A percentile compares a stretch with the other conserved stretches of the same genome.
These are phyloP conservation scores for Myripristis jacobus DNA, from an alignment of 2,797 vertebrate species.

Conservation along the genomic window DNA sequence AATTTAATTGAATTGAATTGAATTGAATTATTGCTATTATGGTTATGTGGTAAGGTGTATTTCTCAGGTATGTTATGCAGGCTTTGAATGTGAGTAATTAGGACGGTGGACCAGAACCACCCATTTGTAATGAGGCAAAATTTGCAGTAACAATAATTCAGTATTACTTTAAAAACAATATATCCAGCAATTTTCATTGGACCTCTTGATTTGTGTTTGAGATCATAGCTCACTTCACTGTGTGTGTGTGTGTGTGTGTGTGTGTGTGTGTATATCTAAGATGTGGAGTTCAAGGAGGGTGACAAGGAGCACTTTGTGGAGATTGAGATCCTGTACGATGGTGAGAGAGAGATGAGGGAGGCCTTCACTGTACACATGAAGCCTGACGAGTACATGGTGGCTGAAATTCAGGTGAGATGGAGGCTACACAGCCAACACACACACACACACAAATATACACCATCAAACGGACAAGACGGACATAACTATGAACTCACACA, in stretches of 20 bases:
- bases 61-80: too few species aligned
- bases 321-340: constrained; percentile 88
- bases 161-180: background rate
- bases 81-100: too few species aligned
- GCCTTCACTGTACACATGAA: constrained; percentile 90
- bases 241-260: constrained; percentile 36
- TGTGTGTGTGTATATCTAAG: constrained; percentile 69
- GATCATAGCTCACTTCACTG: constrained; percentile 11
- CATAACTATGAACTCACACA: constrained; percentile 10
- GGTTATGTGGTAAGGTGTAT: too few species aligned
- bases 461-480: constrained; percentile 6
- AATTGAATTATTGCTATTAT: too few species aligned
- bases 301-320: constrained; percentile 88
- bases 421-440: constrained; percentile 17
- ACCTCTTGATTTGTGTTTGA: background rate
- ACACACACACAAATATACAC: constrained; percentile 45
- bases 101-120: too few species aligned
- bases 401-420: constrained; percentile 87
- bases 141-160: background rate
- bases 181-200: background rate
- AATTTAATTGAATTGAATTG: too few species aligned
- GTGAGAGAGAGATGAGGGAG: constrained; percentile 90
- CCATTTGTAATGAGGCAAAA: too few species aligned
- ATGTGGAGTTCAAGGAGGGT: constrained; percentile 89
- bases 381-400: constrained; percentile 91